A percentile compares a stretch with the other conserved stretches of the same genome.
These are phyloP conservation scores for Hephaestus fuliginosus DNA, from an alignment of 2,797 vertebrate species.

Conservation along the genomic window DNA sequence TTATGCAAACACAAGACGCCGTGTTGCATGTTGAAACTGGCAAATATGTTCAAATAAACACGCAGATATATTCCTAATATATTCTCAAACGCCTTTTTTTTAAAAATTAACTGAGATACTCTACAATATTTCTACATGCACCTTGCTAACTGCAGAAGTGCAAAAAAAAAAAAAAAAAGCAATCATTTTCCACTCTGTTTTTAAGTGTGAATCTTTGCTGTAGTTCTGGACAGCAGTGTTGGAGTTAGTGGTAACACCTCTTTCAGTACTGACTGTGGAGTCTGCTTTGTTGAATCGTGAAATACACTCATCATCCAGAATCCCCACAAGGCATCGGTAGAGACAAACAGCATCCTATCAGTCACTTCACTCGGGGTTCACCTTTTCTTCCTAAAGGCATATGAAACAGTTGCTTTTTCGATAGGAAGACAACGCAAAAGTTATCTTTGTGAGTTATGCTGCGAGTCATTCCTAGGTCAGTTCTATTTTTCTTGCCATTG, in stretches of 20 bases:
- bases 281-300: slow-evolving; percentile 21
- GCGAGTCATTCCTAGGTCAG: slow-evolving; percentile 28
- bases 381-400: slow-evolving; percentile 14
- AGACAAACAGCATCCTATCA: slow-evolving; percentile 32
- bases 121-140: too few relatives aligned
- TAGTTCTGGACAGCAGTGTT: slow-evolving; percentile 1
- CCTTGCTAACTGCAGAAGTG: too few relatives aligned
- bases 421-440: slow-evolving; percentile 21
- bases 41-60: too few relatives aligned
- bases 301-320: slow-evolving; percentile 19
- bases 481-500: slow-evolving; percentile 46
- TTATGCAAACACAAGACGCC: too few relatives aligned
- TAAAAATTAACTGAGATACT: too few relatives aligned
- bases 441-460: slow-evolving; percentile 40
- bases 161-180: neutral
- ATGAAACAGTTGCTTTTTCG: slow-evolving; percentile 19
- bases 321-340: neutral
- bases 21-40: too few relatives aligned
- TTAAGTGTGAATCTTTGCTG: neutral
- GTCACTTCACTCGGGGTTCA: slow-evolving; percentile 8
- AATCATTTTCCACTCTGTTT: neutral
- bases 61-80: too few relatives aligned
- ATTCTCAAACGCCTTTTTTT: too few relatives aligned
- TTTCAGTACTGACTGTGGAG: slow-evolving; percentile 15
- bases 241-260: neutral